These are phyloP conservation scores for Hedychridium roseum DNA, from an alignment of 2,888 invertebrate genomes.

Conservation along the genomic window DNA sequence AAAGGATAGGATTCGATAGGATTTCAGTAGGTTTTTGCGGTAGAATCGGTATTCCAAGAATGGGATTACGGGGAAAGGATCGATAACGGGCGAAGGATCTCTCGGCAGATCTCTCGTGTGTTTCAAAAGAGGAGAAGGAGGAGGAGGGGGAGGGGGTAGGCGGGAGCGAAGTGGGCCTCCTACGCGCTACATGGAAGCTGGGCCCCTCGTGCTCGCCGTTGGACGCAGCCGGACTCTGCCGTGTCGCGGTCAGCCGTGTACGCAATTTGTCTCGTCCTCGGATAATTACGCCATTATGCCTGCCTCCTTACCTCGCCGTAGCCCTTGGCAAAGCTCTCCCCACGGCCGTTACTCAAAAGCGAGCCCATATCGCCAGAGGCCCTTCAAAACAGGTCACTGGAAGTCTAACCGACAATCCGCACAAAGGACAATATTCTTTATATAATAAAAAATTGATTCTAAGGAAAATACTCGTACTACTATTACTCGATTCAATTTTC, in stretches of 20 bases:
- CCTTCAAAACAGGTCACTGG: too few relatives aligned
- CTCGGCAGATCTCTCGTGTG: neutral
- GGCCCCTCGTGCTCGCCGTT: slow-evolving; percentile 19
- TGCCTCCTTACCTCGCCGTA: slow-evolving; percentile 30
- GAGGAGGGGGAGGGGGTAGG: too few relatives aligned
- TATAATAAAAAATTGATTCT: too few relatives aligned
- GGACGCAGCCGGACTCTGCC: slow-evolving; percentile 38
- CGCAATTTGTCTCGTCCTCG: slow-evolving; percentile 59
- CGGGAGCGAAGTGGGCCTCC: slow-evolving; percentile 40
- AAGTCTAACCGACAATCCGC: too few relatives aligned
- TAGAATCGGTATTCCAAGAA: too few relatives aligned
- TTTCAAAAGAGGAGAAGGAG: neutral
- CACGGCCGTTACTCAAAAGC: slow-evolving; percentile 15
- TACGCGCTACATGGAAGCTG: slow-evolving; percentile 40
- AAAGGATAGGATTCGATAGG: too few relatives aligned
- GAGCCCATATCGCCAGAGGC: slow-evolving; percentile 17
- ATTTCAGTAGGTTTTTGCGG: too few relatives aligned
- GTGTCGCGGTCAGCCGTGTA: slow-evolving; percentile 56
- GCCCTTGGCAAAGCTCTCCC: slow-evolving; percentile 1
- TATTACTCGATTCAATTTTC: too few relatives aligned
- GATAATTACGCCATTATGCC: slow-evolving; percentile 60
- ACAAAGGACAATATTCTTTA: too few relatives aligned
- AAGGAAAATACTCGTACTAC: too few relatives aligned
- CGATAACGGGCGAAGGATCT: too few relatives aligned
- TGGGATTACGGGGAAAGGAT: too few relatives aligned